Evolutionary conservation across 2,888 invertebrate species (phyloP).

Genomic region (Crossocerus cetratus): DNA sequence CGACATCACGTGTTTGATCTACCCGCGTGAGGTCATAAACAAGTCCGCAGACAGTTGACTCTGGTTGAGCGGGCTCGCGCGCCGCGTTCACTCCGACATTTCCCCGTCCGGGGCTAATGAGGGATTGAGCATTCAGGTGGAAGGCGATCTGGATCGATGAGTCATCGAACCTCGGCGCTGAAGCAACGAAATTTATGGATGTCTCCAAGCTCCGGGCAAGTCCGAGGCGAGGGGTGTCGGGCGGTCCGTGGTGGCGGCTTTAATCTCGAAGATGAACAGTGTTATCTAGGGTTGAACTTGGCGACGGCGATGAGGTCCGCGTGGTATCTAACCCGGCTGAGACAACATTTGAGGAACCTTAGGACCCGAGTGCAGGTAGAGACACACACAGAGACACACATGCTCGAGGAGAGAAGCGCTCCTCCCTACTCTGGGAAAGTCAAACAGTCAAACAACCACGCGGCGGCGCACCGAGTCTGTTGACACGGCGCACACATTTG

Average conservation of each 20-base stretch:
- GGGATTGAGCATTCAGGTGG: not conserved
- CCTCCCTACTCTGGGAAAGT: conserved; percentile 74
- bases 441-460: conserved; percentile 73
- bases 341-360: conserved; percentile 72
- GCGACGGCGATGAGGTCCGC: conserved; percentile 27
- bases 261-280: conserved; percentile 51
- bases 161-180: not conserved
- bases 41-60: not conserved
- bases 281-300: conserved; percentile 63
- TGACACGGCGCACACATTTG: conserved; percentile 73
- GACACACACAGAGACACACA: conserved; percentile 40
- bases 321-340: conserved; percentile 72
- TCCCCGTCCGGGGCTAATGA: not conserved
- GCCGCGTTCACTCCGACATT: not conserved
- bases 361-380: conserved; percentile 68
- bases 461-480: conserved; percentile 64
- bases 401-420: conserved; percentile 48
- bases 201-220: too few species aligned
- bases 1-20: conserved; percentile 24
- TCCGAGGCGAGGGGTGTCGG: not conserved
- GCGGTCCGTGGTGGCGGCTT: conserved; percentile 7
- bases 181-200: too few species aligned
- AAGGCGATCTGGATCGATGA: not conserved
- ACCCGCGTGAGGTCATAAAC: conserved; percentile 3
- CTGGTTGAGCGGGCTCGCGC: not conserved